Evolutionary conservation across 2,113 vertebrate genomes (phyloP), one percentile per base, ranked within the genome.

Genomic region (Neotragus pygmaeus): DNA sequence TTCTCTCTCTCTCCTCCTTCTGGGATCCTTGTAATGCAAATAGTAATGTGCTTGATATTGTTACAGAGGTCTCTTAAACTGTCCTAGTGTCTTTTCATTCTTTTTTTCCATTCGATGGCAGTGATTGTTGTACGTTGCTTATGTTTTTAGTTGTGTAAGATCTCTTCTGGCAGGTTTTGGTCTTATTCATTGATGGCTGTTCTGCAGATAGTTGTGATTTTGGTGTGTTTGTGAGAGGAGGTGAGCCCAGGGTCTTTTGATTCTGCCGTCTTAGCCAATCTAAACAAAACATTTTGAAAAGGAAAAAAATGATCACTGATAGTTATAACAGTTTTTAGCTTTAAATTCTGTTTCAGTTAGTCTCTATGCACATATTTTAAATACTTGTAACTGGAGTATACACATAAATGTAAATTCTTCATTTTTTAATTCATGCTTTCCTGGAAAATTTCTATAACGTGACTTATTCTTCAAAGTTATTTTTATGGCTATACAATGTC

Each of bases 271-370:
- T 5, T 55, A 53, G 80, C 33, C 7, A 5, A 36, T 55, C 51
- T 82, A 89, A 84, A 94, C 66, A 58, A 92, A 88, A 86, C 93
- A 83, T 43, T 91, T 89, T 53, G n/a, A 36, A 62, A 88, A 55
- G 16, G 33, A 57, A 91, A 87, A 57, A 57, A 93, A 77, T 82
- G 19, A 13, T 73, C 51, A 62, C 28, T 91, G 57, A 49, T 90
- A 87, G 66, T 86, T 64, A 17, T 9, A 93, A 75, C 6, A 64
- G 51, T 85, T 73, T 95, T 55, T 13, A 78, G 45, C 70, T 85
- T 96, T 97, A 75, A 55, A 89, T 89, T 58, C 80, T 94, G 25
- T 92, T 88, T 10, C 25, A 60, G 33, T 92, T 95, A 17, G 30
- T 86, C 28, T 93, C 19, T 58, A 6, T 51, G 33, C 27, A 88